A percentile compares a stretch with the other conserved stretches of the same genome.
Evolutionary conservation across 2,797 vertebrate genomes (phyloP).

Genomic region (Acestrorhynchus altus): DNA sequence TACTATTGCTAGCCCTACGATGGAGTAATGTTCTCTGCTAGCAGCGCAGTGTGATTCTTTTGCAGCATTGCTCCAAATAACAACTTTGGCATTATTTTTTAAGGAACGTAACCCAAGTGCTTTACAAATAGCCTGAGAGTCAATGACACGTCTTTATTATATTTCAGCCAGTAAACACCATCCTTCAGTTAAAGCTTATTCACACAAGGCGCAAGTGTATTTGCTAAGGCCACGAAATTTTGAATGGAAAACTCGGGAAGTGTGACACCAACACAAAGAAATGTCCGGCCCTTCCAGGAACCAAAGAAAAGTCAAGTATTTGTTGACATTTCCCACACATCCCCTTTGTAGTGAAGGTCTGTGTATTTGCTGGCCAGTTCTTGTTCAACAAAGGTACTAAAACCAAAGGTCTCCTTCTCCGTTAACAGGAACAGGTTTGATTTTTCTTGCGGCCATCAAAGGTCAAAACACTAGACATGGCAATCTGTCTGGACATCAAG

Average conservation of each 20-base stretch:
- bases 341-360: constrained; percentile 47
- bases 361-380: constrained; percentile 54
- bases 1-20: too few relatives aligned
- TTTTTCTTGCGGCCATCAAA: neutral
- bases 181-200: constrained; percentile 19
- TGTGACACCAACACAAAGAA: constrained; percentile 61
- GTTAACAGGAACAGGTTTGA: neutral
- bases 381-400: constrained; percentile 60
- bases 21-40: too few relatives aligned
- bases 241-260: constrained; percentile 55
- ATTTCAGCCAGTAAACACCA: constrained; percentile 2
- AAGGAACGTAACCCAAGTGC: neutral
- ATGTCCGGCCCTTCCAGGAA: constrained; percentile 62
- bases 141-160: constrained; percentile 2
- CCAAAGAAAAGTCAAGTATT: constrained; percentile 53
- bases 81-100: neutral
- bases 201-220: neutral
- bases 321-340: constrained; percentile 82
- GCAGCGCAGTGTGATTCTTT: too few relatives aligned
- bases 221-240: constrained; percentile 59
- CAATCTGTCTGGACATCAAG: neutral
- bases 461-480: neutral
- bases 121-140: constrained; percentile 15
- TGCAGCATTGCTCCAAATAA: too few relatives aligned
- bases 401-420: constrained; percentile 29